Evolutionary conservation across 2,113 vertebrate genomes (phyloP), one percentile per base, ranked within the genome.

Genomic region (Bufo gargarizans): DNA sequence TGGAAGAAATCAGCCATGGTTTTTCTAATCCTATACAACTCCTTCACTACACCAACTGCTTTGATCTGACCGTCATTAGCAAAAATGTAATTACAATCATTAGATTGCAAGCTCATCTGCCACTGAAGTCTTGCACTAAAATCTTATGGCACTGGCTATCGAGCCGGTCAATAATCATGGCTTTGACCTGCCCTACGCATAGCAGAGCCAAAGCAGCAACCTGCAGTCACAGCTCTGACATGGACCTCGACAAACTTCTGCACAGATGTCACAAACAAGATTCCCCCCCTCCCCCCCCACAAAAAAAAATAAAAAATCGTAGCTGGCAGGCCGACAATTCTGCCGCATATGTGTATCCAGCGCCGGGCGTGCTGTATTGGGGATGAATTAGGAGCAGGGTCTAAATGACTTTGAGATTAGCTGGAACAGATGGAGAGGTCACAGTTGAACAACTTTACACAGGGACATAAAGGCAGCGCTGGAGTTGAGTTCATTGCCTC

Each of bases 401-500:
- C 94, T 94, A 95, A 96, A 96, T 96, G 96, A 97, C 95, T 96
- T 96, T 95, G 94, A 97, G 96, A 97, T 97, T 96, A 96, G 95
- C 93, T 94, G 95, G 95, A 97, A 96, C 96, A 97, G 97, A 97
- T 97, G 97, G 96, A 94, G 95, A 94, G 96, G 96, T 97, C 96
- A 97, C 96, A 97, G 95, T 95, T 96, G 94, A 96, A 95, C 96
- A 96, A 96, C 94, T 96, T 95, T 95, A 97, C 96, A 97, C 95
- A 96, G 93, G 90, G 91, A 92, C 94, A 97, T 95, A 96, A 97
- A 97, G 95, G 95, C 94, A 90, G 93, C 91, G 91, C 92, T 95
- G 94, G 93, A 96, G 95, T 94, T 91, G 95, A 96, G 96, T 96
- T 97, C 96, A 97, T 97, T 95, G 96, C 94, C 94, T 95, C 92